A percentile compares a stretch with the other conserved stretches of the same genome.
Conservation (phyloP, 2,797 vertebrate species). For the Neosilurus mollespiculum region DNA sequence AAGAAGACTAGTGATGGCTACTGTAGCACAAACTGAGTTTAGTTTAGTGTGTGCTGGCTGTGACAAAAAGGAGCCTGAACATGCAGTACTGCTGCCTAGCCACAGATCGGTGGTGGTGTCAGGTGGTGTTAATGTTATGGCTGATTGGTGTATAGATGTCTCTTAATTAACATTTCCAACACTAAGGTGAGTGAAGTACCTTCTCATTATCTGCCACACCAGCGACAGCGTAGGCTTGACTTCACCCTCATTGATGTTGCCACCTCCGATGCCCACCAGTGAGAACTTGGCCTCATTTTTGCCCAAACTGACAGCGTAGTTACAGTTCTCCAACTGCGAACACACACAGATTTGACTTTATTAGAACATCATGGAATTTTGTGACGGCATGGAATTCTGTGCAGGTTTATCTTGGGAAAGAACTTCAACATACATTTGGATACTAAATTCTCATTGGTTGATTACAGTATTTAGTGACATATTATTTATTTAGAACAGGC, state of each 20-base stretch:
- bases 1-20: too few relatives aligned
- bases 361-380: neutral
- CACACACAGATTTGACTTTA: conserved; percentile 21
- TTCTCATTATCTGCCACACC: conserved; percentile 97
- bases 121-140: too few relatives aligned
- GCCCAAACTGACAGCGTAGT: conserved; percentile 92
- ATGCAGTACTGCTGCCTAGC: too few relatives aligned
- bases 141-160: too few relatives aligned
- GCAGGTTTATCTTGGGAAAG: neutral
- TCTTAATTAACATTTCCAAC: neutral
- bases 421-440: neutral
- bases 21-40: too few relatives aligned
- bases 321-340: conserved; percentile 94
- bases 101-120: too few relatives aligned
- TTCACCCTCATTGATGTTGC: conserved; percentile 90
- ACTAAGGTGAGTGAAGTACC: conserved; percentile 68
- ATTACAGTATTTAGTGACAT: too few relatives aligned
- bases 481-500: too few relatives aligned
- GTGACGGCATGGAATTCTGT: neutral
- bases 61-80: too few relatives aligned
- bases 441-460: too few relatives aligned
- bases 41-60: too few relatives aligned
- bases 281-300: conserved; percentile 87
- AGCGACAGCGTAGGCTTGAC: conserved; percentile 86
- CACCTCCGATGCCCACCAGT: conserved; percentile 91